phyloP scores from a whole-genome alignment of 2,888 invertebrate genomes.

The Pristionchus fissidentatus region DNA sequence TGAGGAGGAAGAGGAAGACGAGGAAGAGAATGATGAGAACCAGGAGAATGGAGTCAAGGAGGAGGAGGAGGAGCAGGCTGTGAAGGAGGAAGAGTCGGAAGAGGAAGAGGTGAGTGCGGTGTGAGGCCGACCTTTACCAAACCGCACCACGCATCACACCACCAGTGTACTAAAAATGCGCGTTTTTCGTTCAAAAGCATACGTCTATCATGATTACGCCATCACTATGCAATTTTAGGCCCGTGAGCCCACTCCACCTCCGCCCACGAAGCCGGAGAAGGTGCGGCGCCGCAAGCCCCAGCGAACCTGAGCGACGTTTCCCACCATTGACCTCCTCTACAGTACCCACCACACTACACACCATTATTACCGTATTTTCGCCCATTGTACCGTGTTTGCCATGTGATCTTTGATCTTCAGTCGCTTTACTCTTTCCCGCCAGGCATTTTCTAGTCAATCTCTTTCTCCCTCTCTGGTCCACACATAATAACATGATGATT shows the following conservation, averaged over 20 bases:
- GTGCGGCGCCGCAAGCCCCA: conserved; percentile 22
- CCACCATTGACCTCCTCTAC: not conserved
- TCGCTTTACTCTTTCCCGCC: not conserved
- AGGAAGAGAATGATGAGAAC: conserved; percentile 39
- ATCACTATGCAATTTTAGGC: not conserved
- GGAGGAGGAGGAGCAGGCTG: conserved; percentile 46
- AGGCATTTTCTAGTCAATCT: not conserved
- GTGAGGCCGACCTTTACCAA: not conserved
- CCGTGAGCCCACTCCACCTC: conserved; percentile 19
- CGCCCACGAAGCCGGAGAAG: not conserved
- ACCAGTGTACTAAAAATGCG: too few relatives aligned
- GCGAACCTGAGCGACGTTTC: not conserved
- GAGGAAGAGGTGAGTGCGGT: conserved; percentile 16
- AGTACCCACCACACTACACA: not conserved
- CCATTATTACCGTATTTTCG: not conserved
- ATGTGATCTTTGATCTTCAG: conserved; percentile 41
- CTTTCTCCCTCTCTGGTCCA: not conserved
- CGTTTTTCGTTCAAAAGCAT: too few relatives aligned
- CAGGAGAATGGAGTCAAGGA: conserved; percentile 17
- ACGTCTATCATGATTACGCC: too few relatives aligned
- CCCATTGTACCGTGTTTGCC: conserved; percentile 9
- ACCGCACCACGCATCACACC: conserved; percentile 6
- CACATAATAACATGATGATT: not conserved
- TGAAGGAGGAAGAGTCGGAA: conserved; percentile 43
- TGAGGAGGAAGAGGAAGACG: conserved; percentile 23